Base-by-base conservation (phyloP, 2,888 invertebrate genomes). In the Leptopterna dolabrata region DNA sequence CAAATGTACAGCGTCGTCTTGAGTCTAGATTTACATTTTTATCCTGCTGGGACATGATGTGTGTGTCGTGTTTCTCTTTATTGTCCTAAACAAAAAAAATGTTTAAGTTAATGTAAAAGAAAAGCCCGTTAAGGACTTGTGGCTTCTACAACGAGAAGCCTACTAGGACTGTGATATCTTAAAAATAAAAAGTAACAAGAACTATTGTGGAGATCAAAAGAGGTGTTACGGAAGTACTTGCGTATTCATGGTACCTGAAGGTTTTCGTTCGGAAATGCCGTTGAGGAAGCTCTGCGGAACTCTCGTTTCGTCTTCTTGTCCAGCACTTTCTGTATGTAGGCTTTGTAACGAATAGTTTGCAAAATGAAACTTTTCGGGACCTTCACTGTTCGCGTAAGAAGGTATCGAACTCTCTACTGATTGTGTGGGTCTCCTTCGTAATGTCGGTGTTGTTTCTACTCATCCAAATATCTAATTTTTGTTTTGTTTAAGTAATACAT, bases 151-250 rank as follows among this genome's bases (percentile, higher is more conserved):
- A 63, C 41, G 29, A 41, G 36, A 83, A 63, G 83, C 83, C 83
- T 83, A 70, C 63, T 43, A 83, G 83, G 83, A 83, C 83, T 83
- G 83, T 83, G 83, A 83, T 83, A 83, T 63, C 55, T 63, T 36
- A 47, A 41, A 70, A 70, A 70, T 27, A 70, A 83, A 30, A 63
- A 81, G 29, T 81, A 55, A 81, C 51, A 29, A 27, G 45, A 47
- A 47, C 29, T 30, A 51, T 51, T 55, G 51, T 55, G 45, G n/a
- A 51, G 27, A 81, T 45, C 30, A 47, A 27, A 14, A 81, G 16
- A 30, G 30, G 29, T 30, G 55, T 16, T n/a, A 51, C 19, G 43
- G n/a, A 29, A 36, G 19, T 30, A 76, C 7, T n/a, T 76, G 76
- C n/a, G n/a, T n/a, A n/a, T n/a, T 81, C 24, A 4, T 24, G 19